Evolutionary conservation across 2,113 vertebrate species (phyloP).

Genomic region (Corythoichthys intestinalis): DNA sequence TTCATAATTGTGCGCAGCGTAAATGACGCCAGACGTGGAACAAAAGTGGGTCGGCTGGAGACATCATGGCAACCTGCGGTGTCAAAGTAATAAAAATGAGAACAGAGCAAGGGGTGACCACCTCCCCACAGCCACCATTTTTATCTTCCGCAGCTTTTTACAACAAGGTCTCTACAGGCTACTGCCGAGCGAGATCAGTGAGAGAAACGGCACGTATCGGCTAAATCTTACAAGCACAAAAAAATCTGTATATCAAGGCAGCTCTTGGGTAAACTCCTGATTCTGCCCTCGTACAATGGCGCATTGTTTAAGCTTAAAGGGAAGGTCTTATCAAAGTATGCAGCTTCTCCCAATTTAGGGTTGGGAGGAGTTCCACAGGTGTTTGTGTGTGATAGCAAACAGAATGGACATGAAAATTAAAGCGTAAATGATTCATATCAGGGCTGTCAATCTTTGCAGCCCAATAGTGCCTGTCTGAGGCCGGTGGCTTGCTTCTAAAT

Average conservation of each 20-base stretch:
- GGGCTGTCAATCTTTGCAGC: slow-evolving; percentile 45
- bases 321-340: slow-evolving; percentile 58
- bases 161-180: slow-evolving; percentile 56
- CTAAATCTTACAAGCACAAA: slow-evolving; percentile 60
- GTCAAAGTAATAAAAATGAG: slow-evolving; percentile 60
- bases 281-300: slow-evolving; percentile 44
- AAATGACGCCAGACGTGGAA: slow-evolving; percentile 21
- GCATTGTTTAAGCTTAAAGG: slow-evolving; percentile 58
- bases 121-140: slow-evolving; percentile 31
- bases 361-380: slow-evolving; percentile 54
- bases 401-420: slow-evolving; percentile 54
- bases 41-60: slow-evolving; percentile 42
- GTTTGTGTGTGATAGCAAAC: slow-evolving; percentile 46
- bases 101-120: slow-evolving; percentile 43
- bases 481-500: slow-evolving; percentile 50
- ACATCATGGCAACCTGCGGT: slow-evolving; percentile 52
- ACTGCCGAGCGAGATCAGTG: slow-evolving; percentile 58
- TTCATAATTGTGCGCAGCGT: slow-evolving; percentile 19
- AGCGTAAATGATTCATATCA: slow-evolving; percentile 61
- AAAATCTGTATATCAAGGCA: slow-evolving; percentile 54
- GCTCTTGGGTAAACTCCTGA: slow-evolving; percentile 64
- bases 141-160: slow-evolving; percentile 62
- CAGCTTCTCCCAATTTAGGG: slow-evolving; percentile 45
- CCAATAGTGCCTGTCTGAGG: slow-evolving; percentile 39
- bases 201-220: slow-evolving; percentile 61